A percentile compares a stretch with the other conserved stretches of the same genome.
phyloP scores from a whole-genome alignment of 2,797 vertebrate genomes.

The Furcifer pardalis region DNA sequence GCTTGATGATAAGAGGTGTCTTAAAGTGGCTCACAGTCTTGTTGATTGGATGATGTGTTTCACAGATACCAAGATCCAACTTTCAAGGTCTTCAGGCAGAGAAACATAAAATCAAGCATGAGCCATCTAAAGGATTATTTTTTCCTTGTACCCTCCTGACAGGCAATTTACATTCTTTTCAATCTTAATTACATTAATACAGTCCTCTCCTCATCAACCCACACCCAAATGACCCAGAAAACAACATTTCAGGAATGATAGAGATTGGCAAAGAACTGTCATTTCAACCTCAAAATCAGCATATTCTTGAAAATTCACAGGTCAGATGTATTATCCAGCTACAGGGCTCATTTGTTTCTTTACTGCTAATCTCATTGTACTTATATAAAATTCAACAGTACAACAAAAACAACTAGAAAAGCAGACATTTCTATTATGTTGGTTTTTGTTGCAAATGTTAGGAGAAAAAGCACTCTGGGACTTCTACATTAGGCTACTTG shows the following conservation, averaged over 20 bases:
- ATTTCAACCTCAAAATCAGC: not conserved
- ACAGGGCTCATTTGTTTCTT: not conserved
- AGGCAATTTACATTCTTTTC: conserved; percentile 75
- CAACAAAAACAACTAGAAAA: not conserved
- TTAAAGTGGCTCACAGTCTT: conserved; percentile 12
- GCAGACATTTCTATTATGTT: no score
- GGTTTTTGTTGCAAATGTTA: not conserved
- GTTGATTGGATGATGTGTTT: not conserved
- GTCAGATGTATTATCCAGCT: not conserved
- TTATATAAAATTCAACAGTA: not conserved
- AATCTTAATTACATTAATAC: conserved; percentile 71
- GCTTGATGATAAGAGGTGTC: conserved; percentile 45
- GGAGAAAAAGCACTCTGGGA: not conserved
- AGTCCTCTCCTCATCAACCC: conserved; percentile 2
- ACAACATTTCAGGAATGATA: conserved; percentile 46
- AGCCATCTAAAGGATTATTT: conserved; percentile 50
- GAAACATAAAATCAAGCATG: conserved; percentile 49
- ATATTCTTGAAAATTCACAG: not conserved
- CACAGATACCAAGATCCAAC: conserved; percentile 37
- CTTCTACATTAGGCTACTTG: not conserved
- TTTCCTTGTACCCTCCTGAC: conserved; percentile 60
- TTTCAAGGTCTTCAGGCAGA: not conserved
- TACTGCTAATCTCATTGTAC: not conserved
- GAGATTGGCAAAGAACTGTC: conserved; percentile 32
- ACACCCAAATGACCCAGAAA: conserved; percentile 10